These are phyloP conservation scores for Heliconius erato DNA, from an alignment of 2,888 invertebrate genomes.

Conservation along the genomic window DNA sequence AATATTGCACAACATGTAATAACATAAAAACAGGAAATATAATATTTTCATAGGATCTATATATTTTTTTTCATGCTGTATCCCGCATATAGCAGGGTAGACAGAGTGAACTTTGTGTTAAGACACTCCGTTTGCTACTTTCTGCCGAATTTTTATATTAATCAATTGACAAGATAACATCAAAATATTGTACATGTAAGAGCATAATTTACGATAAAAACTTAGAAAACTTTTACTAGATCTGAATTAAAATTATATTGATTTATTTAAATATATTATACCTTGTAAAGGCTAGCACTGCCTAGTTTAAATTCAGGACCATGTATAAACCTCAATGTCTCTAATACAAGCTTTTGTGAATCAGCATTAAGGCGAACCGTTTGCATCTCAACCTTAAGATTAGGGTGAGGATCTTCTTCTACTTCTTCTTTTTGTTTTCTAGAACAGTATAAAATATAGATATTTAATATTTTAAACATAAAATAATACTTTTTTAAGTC, in stretches of 20 bases:
- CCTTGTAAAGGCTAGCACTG: constrained; percentile 86
- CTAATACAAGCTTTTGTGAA: constrained; percentile 90
- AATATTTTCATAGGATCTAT: too few relatives aligned
- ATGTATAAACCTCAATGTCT: constrained; percentile 90
- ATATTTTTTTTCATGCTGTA: too few relatives aligned
- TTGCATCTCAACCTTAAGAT: constrained; percentile 91
- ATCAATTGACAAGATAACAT: not conserved
- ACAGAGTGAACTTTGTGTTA: too few relatives aligned
- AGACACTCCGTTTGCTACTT: too few relatives aligned
- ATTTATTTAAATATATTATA: constrained; percentile 46
- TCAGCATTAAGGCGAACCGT: constrained; percentile 88
- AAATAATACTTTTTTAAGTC: not conserved
- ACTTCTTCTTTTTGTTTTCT: constrained; percentile 79
- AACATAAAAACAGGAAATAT: not conserved
- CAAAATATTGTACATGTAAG: constrained; percentile 11
- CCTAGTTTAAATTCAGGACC: constrained; percentile 88
- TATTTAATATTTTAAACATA: not conserved
- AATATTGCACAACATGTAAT: constrained; percentile 4
- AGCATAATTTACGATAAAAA: not conserved
- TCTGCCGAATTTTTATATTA: not conserved
- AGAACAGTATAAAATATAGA: constrained; percentile 7
- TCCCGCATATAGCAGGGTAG: too few relatives aligned
- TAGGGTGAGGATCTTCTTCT: constrained; percentile 79
- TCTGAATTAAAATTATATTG: not conserved
- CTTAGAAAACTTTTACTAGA: not conserved